These are phyloP conservation scores for Pediacus dermestoides DNA, from an alignment of 2,888 invertebrate genomes.

Conservation along the genomic window DNA sequence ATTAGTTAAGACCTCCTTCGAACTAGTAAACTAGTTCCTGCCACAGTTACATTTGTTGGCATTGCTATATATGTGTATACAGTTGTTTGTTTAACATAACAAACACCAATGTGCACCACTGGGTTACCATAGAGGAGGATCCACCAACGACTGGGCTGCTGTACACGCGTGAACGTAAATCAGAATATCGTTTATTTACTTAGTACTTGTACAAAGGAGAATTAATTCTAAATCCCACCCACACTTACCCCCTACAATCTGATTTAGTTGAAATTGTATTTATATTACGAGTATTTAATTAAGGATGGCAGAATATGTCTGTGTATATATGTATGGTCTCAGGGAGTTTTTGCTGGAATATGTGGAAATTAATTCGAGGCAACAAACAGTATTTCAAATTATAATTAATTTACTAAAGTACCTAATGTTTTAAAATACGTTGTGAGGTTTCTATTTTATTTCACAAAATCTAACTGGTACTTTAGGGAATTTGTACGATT, in stretches of 20 bases:
- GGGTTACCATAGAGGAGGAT: neutral
- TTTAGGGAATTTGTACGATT: too few species aligned
- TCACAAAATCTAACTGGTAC: too few species aligned
- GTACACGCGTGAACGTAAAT: slow-evolving; percentile 9
- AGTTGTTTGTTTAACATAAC: slow-evolving; percentile 1
- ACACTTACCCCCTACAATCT: slow-evolving; percentile 1
- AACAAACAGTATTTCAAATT: too few species aligned
- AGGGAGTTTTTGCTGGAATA: too few species aligned
- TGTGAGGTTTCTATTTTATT: too few species aligned
- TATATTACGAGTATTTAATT: too few species aligned
- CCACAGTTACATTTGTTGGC: neutral
- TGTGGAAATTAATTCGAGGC: too few species aligned
- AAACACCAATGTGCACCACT: neutral
- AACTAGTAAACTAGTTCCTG: too few species aligned
- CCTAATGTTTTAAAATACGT: too few species aligned
- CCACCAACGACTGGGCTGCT: slow-evolving; percentile 4
- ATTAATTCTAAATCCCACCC: slow-evolving; percentile 5
- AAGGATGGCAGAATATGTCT: too few species aligned
- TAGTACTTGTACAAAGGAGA: slow-evolving; percentile 8
- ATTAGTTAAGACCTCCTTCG: slow-evolving; percentile 2
- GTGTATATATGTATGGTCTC: too few species aligned
- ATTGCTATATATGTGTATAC: neutral
- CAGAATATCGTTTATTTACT: slow-evolving; percentile 10
- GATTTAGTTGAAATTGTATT: slow-evolving; percentile 6
- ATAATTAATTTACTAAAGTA: too few species aligned